A percentile compares a stretch with the other conserved stretches of the same genome.
Evolutionary conservation across 2,113 vertebrate genomes (phyloP).

Genomic region (Onychostoma macrolepis): DNA sequence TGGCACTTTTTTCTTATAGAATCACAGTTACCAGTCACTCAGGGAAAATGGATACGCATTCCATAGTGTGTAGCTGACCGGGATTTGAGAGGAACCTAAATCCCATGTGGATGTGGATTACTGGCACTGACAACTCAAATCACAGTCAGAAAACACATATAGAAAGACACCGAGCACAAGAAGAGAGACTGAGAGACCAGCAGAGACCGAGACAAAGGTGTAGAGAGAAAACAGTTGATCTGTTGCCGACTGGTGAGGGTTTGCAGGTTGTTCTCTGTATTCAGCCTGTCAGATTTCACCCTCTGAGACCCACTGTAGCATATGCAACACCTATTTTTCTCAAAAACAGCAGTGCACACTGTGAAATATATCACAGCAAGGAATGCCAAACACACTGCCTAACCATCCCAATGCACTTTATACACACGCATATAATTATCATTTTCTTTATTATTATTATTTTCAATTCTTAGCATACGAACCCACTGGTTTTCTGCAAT

Average conservation of each 20-base stretch:
- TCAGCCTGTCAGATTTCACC: conserved; percentile 8
- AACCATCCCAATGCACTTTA: neutral
- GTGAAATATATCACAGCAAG: neutral
- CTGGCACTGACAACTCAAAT: conserved; percentile 21
- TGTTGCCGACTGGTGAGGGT: neutral
- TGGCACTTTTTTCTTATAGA: neutral
- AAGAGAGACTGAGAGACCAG: neutral
- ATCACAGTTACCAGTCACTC: neutral
- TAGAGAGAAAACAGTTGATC: neutral
- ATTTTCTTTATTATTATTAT: too few species aligned
- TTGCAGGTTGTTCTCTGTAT: conserved; percentile 10
- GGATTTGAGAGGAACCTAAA: conserved; percentile 39
- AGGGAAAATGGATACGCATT: neutral
- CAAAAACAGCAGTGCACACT: neutral
- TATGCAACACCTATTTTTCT: neutral
- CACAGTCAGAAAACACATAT: conserved; percentile 20
- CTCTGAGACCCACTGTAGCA: neutral
- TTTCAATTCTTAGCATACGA: too few species aligned
- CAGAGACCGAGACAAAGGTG: neutral
- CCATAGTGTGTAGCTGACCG: conserved; percentile 1
- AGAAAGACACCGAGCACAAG: neutral
- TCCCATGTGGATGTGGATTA: conserved; percentile 50
- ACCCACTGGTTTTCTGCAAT: too few species aligned
- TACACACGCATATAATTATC: too few species aligned
- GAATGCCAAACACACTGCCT: neutral